phyloP scores from a whole-genome alignment of 2,888 invertebrate genomes.

The Agrotis clavis region DNA sequence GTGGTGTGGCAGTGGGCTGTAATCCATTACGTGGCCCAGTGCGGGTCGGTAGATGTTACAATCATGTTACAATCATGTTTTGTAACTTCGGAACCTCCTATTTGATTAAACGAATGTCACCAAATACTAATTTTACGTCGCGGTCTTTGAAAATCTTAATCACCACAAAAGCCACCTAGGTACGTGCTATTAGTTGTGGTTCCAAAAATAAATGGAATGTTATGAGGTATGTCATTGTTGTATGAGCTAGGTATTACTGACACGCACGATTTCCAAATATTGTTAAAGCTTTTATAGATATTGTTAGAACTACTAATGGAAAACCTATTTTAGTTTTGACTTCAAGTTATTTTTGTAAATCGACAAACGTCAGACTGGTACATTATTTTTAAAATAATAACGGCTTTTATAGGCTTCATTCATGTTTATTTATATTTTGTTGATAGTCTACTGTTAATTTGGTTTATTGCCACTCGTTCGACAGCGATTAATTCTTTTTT shows the following conservation, averaged over 20 bases:
- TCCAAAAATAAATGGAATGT: conserved; percentile 36
- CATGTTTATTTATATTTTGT: neutral
- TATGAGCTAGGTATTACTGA: conserved; percentile 19
- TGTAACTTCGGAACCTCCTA: too few relatives aligned
- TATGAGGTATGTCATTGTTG: neutral
- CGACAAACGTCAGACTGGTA: neutral
- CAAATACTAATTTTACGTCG: too few relatives aligned
- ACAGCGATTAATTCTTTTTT: too few relatives aligned
- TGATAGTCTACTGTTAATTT: too few relatives aligned
- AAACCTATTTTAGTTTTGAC: neutral
- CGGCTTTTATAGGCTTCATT: neutral
- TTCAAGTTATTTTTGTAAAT: neutral
- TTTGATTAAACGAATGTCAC: too few relatives aligned
- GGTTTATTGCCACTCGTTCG: too few relatives aligned
- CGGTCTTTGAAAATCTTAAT: too few relatives aligned
- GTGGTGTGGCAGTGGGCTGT: too few relatives aligned
- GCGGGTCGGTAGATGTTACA: too few relatives aligned
- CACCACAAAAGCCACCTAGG: neutral
- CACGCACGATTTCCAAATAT: conserved; percentile 23
- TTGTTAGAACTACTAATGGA: conserved; percentile 24
- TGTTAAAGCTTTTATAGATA: neutral
- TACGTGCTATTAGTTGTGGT: neutral
- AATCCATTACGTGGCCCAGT: too few relatives aligned
- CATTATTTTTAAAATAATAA: neutral
- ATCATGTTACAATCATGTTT: too few relatives aligned